Percentiles rank a stretch among this genome's conserved stretches.
Conservation (phyloP, 2,113 vertebrate genomes). For the Channa argus region DNA sequence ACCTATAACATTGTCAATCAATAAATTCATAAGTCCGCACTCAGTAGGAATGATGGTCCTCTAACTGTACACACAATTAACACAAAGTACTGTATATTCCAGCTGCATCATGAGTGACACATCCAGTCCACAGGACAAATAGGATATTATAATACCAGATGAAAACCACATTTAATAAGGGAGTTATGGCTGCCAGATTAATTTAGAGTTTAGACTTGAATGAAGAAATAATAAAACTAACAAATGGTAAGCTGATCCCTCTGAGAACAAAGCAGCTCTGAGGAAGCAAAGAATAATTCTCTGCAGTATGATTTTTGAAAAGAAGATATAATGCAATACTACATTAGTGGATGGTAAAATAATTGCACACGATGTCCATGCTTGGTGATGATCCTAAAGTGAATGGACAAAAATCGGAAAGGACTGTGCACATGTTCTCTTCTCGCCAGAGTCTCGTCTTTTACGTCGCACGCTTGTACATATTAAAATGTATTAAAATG, state of each 20-base stretch:
- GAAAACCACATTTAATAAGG: conserved; percentile 15
- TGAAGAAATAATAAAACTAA: conserved; percentile 44
- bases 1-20: conserved; percentile 46
- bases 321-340: too few relatives aligned
- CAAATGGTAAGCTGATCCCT: conserved; percentile 24
- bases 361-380: too few relatives aligned
- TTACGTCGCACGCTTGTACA: neutral
- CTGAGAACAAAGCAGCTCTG: neutral
- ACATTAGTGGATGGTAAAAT: too few relatives aligned
- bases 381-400: too few relatives aligned
- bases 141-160: conserved; percentile 4
- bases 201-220: conserved; percentile 32
- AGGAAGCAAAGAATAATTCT: conserved; percentile 11
- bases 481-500: conserved; percentile 23
- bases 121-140: neutral
- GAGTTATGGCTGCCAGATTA: conserved; percentile 28
- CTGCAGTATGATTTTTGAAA: neutral
- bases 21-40: conserved; percentile 39
- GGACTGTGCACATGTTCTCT: neutral
- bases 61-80: conserved; percentile 25
- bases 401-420: neutral
- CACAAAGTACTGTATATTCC: conserved; percentile 9
- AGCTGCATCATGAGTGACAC: neutral
- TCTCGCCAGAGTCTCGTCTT: neutral
- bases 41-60: conserved; percentile 8